A percentile compares a stretch with the other conserved stretches of the same genome.
Evolutionary conservation across 1,140 invertebrate genomes (phyloP).

Genomic region (Atopsyche davidsoni): DNA sequence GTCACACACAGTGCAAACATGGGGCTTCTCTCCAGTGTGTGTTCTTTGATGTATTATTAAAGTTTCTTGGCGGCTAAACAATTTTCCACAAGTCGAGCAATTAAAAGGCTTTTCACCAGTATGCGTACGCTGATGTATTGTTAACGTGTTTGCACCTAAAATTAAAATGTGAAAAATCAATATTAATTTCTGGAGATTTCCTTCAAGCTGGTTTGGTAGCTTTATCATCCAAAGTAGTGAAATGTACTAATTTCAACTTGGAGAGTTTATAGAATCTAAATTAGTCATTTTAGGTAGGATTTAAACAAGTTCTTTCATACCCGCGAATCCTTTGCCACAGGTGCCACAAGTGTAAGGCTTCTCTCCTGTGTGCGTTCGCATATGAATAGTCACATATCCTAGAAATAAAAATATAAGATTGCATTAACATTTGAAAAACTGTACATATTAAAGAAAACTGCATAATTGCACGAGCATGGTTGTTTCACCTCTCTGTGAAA

Average conservation of each 20-base stretch:
- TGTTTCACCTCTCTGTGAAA: constrained; percentile 26
- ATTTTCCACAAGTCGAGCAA: constrained; percentile 45
- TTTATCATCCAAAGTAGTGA: background rate
- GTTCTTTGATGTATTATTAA: constrained; percentile 49
- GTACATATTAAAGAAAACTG: too few relatives aligned
- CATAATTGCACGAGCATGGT: too few relatives aligned
- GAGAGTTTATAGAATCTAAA: background rate
- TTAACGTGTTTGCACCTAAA: constrained; percentile 19
- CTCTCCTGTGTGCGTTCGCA: constrained; percentile 48
- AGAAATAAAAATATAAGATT: background rate
- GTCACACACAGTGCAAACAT: constrained; percentile 52
- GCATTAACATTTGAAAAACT: too few relatives aligned
- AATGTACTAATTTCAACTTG: background rate
- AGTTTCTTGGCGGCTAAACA: constrained; percentile 46
- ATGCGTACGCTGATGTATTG: constrained; percentile 43
- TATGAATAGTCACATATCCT: constrained; percentile 34
- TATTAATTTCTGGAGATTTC: background rate
- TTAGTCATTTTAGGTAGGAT: background rate
- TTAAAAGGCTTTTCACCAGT: constrained; percentile 48
- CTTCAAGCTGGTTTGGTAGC: background rate
- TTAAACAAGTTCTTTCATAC: too few relatives aligned
- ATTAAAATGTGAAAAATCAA: constrained; percentile 2
- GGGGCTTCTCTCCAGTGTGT: constrained; percentile 54
- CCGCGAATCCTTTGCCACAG: constrained; percentile 38
- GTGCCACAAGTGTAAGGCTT: constrained; percentile 43